A percentile compares a stretch with the other conserved stretches of the same genome.
phyloP scores from a whole-genome alignment of 1,140 invertebrate species.

The Drosophila hydei region DNA sequence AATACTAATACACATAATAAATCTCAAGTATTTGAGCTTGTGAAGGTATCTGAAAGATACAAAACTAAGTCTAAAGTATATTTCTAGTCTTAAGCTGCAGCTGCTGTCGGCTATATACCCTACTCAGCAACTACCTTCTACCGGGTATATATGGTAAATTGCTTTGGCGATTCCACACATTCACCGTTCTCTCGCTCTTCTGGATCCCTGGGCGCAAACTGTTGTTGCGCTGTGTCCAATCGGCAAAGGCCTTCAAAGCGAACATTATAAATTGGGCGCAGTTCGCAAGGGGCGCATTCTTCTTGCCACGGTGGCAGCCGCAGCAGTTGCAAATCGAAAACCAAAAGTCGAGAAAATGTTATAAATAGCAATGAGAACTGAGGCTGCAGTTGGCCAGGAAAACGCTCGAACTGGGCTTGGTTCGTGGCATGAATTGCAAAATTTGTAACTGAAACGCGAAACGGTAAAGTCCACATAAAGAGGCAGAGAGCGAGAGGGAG shows the following conservation, averaged over 20 bases:
- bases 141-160: constrained; percentile 10
- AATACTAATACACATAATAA: too few species aligned
- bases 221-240: constrained; percentile 15
- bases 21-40: too few species aligned
- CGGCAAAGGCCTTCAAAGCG: constrained; percentile 42
- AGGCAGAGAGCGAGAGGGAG: not conserved
- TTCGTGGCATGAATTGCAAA: constrained; percentile 60
- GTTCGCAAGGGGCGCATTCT: constrained; percentile 49
- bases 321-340: constrained; percentile 29
- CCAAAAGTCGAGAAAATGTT: constrained; percentile 35
- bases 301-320: constrained; percentile 33
- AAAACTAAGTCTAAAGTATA: not conserved
- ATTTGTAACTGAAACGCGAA: constrained; percentile 58
- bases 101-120: not conserved
- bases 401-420: constrained; percentile 10
- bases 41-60: too few species aligned
- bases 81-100: not conserved
- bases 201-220: constrained; percentile 17
- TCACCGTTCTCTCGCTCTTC: not conserved
- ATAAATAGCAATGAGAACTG: constrained; percentile 35
- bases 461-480: constrained; percentile 39
- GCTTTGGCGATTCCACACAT: constrained; percentile 13
- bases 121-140: not conserved
- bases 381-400: constrained; percentile 30
- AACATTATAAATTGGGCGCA: constrained; percentile 53